These are phyloP conservation scores for Apoda limacodes DNA, from an alignment of 2,888 invertebrate genomes.

Conservation along the genomic window DNA sequence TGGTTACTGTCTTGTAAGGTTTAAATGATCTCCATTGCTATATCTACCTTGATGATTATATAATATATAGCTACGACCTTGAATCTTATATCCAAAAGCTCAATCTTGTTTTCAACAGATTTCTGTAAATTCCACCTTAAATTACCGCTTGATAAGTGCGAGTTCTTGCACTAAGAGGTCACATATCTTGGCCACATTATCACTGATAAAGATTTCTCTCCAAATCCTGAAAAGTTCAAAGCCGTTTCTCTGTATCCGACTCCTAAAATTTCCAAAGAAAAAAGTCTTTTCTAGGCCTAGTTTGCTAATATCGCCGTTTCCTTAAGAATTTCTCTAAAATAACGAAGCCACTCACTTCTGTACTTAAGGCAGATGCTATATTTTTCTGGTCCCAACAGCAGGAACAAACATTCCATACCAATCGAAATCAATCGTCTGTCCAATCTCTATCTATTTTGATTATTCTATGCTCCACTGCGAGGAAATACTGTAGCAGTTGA, in stretches of 20 bases:
- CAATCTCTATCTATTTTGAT: too few species aligned
- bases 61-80: slow-evolving; percentile 16
- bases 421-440: too few species aligned
- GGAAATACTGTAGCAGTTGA: too few species aligned
- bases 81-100: slow-evolving; percentile 20
- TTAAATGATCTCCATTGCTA: slow-evolving; percentile 20
- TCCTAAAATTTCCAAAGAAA: slow-evolving; percentile 22
- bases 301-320: slow-evolving; percentile 24
- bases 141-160: slow-evolving; percentile 14
- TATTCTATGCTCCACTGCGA: too few species aligned
- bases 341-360: slow-evolving; percentile 23
- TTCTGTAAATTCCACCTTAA: slow-evolving; percentile 19
- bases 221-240: slow-evolving; percentile 25
- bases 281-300: slow-evolving; percentile 24
- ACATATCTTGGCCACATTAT: slow-evolving; percentile 28
- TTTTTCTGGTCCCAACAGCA: too few species aligned
- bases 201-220: slow-evolving; percentile 24
- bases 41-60: too few species aligned
- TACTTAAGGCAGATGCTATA: too few species aligned
- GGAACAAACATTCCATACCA: too few species aligned
- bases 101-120: too few species aligned
- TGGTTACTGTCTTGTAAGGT: slow-evolving; percentile 20
- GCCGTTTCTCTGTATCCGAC: slow-evolving; percentile 19
- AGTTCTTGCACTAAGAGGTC: slow-evolving; percentile 24
- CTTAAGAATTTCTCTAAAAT: slow-evolving; percentile 20